These are phyloP conservation scores for Euzophera pinguis DNA, from an alignment of 2,888 invertebrate species.

Conservation along the genomic window DNA sequence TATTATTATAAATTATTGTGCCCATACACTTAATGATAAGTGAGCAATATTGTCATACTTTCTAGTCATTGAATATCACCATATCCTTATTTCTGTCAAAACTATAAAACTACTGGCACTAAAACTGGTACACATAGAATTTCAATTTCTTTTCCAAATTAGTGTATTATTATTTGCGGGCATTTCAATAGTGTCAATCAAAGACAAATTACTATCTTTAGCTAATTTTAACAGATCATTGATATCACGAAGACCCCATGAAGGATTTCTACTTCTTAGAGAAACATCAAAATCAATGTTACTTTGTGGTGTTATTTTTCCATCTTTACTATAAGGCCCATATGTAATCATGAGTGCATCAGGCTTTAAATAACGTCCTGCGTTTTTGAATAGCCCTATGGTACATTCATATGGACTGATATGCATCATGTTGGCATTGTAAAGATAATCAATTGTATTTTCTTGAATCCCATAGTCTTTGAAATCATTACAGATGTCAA, in stretches of 20 bases:
- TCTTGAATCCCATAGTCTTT: constrained; percentile 60
- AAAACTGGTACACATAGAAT: too few species aligned
- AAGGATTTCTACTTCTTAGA: constrained; percentile 82
- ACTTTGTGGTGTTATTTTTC: constrained; percentile 89
- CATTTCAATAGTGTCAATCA: constrained; percentile 86
- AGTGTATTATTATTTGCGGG: constrained; percentile 90
- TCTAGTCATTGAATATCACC: too few species aligned
- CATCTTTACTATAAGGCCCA: constrained; percentile 90
- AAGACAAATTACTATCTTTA: constrained; percentile 76
- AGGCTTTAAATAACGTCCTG: constrained; percentile 83
- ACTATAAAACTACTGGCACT: too few species aligned
- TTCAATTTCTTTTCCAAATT: constrained; percentile 11
- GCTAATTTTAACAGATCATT: constrained; percentile 83
- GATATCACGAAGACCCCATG: constrained; percentile 91
- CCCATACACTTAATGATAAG: too few species aligned
- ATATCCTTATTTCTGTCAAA: too few species aligned
- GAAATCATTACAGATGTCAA: constrained; percentile 82
- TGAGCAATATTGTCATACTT: too few species aligned
- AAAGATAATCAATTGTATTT: constrained; percentile 85
- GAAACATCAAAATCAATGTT: constrained; percentile 88
- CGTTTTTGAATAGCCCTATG: constrained; percentile 86
- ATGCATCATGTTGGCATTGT: constrained; percentile 93
- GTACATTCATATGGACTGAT: constrained; percentile 88
- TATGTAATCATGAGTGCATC: constrained; percentile 89
- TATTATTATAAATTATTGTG: too few species aligned